Percentiles rank a stretch among this genome's conserved stretches.
These are phyloP conservation scores for Scotopteryx bipunctaria DNA, from an alignment of 2,888 invertebrate genomes.

Conservation along the genomic window DNA sequence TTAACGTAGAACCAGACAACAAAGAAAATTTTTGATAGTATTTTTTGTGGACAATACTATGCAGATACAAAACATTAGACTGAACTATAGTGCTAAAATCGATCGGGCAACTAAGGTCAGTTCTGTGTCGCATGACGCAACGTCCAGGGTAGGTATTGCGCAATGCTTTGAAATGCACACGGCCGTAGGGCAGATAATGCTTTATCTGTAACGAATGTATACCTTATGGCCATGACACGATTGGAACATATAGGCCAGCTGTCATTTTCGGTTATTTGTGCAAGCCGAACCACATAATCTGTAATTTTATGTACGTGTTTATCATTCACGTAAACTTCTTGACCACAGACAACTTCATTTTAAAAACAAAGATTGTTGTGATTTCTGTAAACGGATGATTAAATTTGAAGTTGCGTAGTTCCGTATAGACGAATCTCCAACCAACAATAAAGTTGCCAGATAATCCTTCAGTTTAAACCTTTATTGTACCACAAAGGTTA, in stretches of 20 bases:
- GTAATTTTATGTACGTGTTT: neutral
- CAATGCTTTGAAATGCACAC: conserved; percentile 56
- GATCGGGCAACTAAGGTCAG: conserved; percentile 73
- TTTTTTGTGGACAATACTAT: conserved; percentile 12
- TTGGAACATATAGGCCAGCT: neutral
- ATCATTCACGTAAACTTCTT: neutral
- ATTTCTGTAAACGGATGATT: neutral
- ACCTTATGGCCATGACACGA: conserved; percentile 7
- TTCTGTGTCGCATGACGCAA: conserved; percentile 72
- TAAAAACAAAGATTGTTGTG: neutral
- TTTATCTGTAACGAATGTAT: conserved; percentile 25
- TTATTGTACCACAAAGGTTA: conserved; percentile 28
- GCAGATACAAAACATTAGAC: conserved; percentile 17
- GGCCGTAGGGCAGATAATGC: conserved; percentile 23
- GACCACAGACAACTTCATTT: neutral
- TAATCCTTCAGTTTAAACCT: conserved; percentile 28
- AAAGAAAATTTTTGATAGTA: conserved; percentile 5
- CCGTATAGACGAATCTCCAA: conserved; percentile 1
- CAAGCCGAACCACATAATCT: neutral
- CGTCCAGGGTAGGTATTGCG: conserved; percentile 66
- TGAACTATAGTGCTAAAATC: conserved; percentile 57
- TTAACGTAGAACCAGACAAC: no score
- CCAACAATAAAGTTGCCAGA: conserved; percentile 13
- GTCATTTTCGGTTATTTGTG: neutral
- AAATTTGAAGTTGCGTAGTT: neutral